These are phyloP conservation scores for Paramisgurnus dabryanus DNA, from an alignment of 2,113 vertebrate genomes.

Conservation along the genomic window DNA sequence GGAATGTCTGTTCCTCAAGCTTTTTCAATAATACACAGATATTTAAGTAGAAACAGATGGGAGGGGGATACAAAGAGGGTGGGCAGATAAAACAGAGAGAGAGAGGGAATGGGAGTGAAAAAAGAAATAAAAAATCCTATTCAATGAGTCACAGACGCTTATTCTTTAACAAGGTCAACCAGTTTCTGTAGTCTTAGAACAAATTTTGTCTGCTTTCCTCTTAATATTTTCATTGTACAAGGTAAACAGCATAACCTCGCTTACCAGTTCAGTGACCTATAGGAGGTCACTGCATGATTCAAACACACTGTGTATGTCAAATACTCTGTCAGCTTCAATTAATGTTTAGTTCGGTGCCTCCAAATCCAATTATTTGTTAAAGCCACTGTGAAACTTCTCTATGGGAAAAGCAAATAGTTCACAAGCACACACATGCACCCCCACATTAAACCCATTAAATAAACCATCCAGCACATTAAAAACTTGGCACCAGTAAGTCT, in stretches of 20 bases:
- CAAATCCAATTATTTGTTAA: constrained; percentile 35
- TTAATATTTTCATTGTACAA: not conserved
- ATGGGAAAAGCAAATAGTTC: constrained; percentile 31
- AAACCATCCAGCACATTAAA: constrained; percentile 18
- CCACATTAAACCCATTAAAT: constrained; percentile 20
- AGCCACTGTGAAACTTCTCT: constrained; percentile 15
- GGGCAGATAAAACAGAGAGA: constrained; percentile 8
- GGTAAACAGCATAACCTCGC: not conserved
- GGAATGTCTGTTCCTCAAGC: constrained; percentile 23
- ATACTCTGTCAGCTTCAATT: constrained; percentile 36
- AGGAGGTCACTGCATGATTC: constrained; percentile 8
- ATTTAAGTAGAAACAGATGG: constrained; percentile 41
- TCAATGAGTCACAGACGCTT: constrained; percentile 21
- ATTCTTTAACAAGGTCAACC: constrained; percentile 20
- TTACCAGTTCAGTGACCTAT: not conserved
- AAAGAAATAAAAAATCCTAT: constrained; percentile 20
- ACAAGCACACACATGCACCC: constrained; percentile 16
- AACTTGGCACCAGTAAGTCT: not conserved
- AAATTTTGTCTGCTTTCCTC: constrained; percentile 13
- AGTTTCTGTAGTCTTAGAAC: constrained; percentile 6
- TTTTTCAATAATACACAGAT: constrained; percentile 32
- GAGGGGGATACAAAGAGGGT: not conserved
- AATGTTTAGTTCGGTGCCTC: constrained; percentile 7
- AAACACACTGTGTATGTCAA: constrained; percentile 36
- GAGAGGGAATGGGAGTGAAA: constrained; percentile 3